Conservation (phyloP, 1,140 invertebrate species). For the Sycobia sp. region DNA sequence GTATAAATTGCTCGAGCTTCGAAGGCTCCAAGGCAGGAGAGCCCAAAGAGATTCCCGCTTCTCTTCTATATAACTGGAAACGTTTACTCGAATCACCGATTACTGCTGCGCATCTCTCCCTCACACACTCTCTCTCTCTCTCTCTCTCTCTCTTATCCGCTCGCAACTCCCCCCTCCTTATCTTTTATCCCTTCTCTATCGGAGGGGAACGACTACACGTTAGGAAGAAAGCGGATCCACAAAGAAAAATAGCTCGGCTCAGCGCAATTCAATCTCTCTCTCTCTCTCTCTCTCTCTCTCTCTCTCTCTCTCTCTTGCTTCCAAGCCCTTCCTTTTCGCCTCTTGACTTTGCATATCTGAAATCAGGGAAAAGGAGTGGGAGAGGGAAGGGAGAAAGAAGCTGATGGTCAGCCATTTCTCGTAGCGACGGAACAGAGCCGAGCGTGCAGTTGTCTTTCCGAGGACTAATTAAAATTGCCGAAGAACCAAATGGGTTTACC, state of each 20-base stretch:
- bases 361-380: constrained; percentile 2
- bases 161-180: too few species aligned
- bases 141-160: not conserved
- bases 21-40: too few species aligned
- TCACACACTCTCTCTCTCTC: not conserved
- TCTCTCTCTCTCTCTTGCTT: too few species aligned
- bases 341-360: constrained; percentile 24
- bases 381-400: too few species aligned
- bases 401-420: constrained; percentile 1
- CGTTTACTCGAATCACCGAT: constrained; percentile 16
- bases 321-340: too few species aligned
- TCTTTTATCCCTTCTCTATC: too few species aligned
- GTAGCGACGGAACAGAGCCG: not conserved
- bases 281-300: too few species aligned
- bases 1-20: too few species aligned
- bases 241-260: constrained; percentile 21
- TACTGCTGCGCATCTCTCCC: too few species aligned
- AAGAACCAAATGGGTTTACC: constrained; percentile 18
- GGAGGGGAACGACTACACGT: too few species aligned
- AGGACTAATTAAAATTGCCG: constrained; percentile 25
- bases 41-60: too few species aligned
- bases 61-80: constrained; percentile 6
- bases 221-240: constrained; percentile 7
- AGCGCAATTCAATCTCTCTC: constrained; percentile 25
- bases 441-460: not conserved